A percentile compares a stretch with the other conserved stretches of the same genome.
Conservation (phyloP, 2,888 invertebrate genomes). For the Microctonus aethiopoides region DNA sequence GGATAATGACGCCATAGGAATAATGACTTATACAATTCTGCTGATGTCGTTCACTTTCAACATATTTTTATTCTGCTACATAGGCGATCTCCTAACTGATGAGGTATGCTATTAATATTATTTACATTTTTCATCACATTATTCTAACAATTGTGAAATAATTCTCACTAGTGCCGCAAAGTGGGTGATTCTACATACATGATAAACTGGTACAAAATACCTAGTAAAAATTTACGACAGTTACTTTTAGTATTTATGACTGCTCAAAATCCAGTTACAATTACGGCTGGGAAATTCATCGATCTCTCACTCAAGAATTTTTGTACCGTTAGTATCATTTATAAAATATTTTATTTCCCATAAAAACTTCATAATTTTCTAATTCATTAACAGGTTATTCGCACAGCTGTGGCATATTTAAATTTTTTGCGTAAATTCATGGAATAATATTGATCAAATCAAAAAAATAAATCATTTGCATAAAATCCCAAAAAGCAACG, state of each 20-base stretch:
- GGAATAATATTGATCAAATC: background rate
- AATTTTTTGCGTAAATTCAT: constrained; percentile 11
- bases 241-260: constrained; percentile 46
- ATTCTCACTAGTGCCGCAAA: constrained; percentile 41
- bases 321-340: constrained; percentile 44
- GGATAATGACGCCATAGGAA: constrained; percentile 30
- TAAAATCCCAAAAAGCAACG: no score
- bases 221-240: constrained; percentile 37
- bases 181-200: constrained; percentile 47
- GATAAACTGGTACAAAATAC: constrained; percentile 50
- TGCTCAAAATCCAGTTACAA: constrained; percentile 42
- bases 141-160: background rate
- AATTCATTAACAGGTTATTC: background rate
- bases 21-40: constrained; percentile 29
- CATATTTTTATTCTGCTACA: constrained; percentile 55
- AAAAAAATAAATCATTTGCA: background rate
- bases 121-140: no score
- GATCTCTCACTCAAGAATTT: constrained; percentile 51
- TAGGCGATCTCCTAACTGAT: constrained; percentile 53
- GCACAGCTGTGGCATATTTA: constrained; percentile 6
- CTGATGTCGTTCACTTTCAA: constrained; percentile 34
- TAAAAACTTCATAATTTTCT: no score
- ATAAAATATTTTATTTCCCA: background rate
- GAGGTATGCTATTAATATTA: constrained; percentile 43
- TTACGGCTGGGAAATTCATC: constrained; percentile 51